Evolutionary conservation across 35 echinoderm and acorn worm genomes (phyloP), one percentile per base, ranked within the genome.

Genomic region (Anneissia japonica): DNA sequence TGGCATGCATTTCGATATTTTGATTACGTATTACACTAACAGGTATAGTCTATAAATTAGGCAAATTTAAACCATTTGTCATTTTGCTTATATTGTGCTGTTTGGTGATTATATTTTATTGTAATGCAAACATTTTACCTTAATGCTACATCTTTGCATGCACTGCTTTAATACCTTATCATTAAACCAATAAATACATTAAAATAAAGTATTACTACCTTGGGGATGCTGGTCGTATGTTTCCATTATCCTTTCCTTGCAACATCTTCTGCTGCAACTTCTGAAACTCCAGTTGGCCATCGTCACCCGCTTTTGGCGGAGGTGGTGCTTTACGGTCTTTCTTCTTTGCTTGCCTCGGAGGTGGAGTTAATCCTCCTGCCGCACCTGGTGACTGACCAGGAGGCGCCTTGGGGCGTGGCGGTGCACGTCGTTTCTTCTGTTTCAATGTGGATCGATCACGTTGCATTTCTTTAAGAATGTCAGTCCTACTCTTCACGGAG

Each of bases 381-480:
- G 32, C 28, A n/a, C 33, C 32, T 41, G 87, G 73, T 31, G 81
- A 64, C 31, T 36, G 36, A 7, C 79, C 81, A 45, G 84, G 40
- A 6, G 84, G 51, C 4, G 30, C 29, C 3, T 13, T 40, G 17
- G 87, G 87, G 31, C 46, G 46, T 35, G 77, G 35, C 13, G 88
- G 88, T 32, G 85, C 85, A 40, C 39, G 72, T 31, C 80, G 46
- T 74, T 89, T 87, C 23, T 87, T 78, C 37, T 80, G 84, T 84
- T 92, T 92, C 38, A 97, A 81, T 6, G 91, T 99, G 30, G 90
- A 79, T 17, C 91, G 30, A 76, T 87, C 89, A 17, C 87, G 34
- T 33, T 94, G 86, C 89, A 99, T 84, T 77, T 99, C 96, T 81
- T 91, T 89, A 3, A 99, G 84, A 23, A 99, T 91, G 39, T 99